Base-by-base conservation (phyloP, 1,140 invertebrate genomes). In the Lepidurus couesii region DNA sequence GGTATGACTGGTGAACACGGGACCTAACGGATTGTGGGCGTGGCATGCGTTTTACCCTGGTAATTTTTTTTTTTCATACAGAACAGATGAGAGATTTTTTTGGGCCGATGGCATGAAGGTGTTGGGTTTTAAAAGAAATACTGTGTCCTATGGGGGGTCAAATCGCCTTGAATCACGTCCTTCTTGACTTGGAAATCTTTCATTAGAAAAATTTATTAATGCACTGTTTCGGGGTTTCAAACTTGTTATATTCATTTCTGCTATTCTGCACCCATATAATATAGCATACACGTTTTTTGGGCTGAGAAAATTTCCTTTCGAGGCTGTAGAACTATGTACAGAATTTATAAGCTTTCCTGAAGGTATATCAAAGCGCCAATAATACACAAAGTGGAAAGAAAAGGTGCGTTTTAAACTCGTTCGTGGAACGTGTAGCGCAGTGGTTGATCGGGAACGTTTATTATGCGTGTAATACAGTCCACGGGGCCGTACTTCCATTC, bases 381-480 rank as follows among this genome's bases (percentile, higher is more conserved):
- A 65, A 65, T 65, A 65, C 53, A 65, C 53, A n/a, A 65, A 65
- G 8, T 65, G 13, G 21, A 65, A 65, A 65, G 21, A 9, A 9
- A 16, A 7, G 53, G 53, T 7, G 8, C 21, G 6, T 7, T 65
- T 65, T 16, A 65, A n/a, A 21, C 53, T 13, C 76, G 76, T 16
- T 78, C 79, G 11, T 42, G 84, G 82, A 92, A 90, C 42, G 81
- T 84, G 53, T 94, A 84, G 74, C 86, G 84, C 16, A 95, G 86
- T 10, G 92, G 90, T 80, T 87, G 85, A 85, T 93, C 89, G 1
- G 94, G 94, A 83, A 92, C 90, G 81, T 83, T 84, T 75, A 84
- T 81, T 13, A 82, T 74, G 53, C 82, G 79, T 42, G 81, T 83
- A 7, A 82, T 34, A 76, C 81, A 82, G 42, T 81, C 83, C 10